Conservation (phyloP, 2,888 invertebrate species). For the Periphyllus acericola region DNA sequence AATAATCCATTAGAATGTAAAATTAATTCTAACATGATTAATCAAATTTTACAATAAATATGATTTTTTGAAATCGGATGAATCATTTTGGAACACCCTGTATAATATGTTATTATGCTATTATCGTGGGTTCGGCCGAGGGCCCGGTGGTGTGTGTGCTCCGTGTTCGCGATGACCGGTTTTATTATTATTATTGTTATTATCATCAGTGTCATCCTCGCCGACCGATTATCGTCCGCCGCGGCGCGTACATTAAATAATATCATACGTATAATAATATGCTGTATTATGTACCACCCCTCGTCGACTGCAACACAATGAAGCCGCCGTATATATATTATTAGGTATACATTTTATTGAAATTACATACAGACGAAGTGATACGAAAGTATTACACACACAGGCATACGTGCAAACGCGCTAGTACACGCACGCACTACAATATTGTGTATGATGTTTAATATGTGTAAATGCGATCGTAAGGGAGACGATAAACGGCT, state of each 20-base stretch:
- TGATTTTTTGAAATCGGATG: too few relatives aligned
- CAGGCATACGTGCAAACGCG: neutral
- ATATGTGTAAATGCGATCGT: too few relatives aligned
- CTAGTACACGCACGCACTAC: neutral
- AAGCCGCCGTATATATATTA: neutral
- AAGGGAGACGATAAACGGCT: too few relatives aligned
- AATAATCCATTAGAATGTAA: too few relatives aligned
- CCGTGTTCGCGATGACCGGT: conserved; percentile 24
- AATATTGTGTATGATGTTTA: too few relatives aligned
- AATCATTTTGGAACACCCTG: too few relatives aligned
- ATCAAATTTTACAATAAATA: too few relatives aligned
- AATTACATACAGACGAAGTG: conserved; percentile 8
- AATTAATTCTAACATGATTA: too few relatives aligned
- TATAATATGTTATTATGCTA: neutral
- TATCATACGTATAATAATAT: neutral
- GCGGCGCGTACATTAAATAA: neutral
- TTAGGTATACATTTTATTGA: conserved; percentile 21
- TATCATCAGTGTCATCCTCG: conserved; percentile 23
- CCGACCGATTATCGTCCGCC: conserved; percentile 38
- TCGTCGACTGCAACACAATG: conserved; percentile 12
- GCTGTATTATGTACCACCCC: neutral
- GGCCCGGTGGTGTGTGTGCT: neutral
- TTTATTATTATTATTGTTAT: conserved; percentile 11
- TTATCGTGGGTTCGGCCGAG: neutral
- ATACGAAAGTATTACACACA: neutral